Conservation (phyloP, 2,888 invertebrate genomes). For the Netelia melanura region DNA sequence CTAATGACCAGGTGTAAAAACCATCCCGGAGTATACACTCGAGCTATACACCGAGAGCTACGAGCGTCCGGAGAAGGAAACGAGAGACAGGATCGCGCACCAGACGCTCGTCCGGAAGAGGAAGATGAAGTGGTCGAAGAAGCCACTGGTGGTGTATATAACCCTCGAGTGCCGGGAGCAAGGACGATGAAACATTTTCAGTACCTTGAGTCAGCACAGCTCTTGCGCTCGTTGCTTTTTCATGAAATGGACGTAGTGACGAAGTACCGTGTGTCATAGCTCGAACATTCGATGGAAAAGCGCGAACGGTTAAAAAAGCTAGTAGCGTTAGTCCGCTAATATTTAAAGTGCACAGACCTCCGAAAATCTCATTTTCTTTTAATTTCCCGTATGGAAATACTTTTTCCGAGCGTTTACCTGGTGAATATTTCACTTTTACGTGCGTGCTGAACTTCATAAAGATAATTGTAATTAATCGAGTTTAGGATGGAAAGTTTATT, state of each 20-base stretch:
- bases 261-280: background rate
- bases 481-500: no score
- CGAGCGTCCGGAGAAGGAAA: conserved; percentile 47
- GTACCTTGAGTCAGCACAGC: background rate
- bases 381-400: no score
- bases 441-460: no score
- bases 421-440: no score
- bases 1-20: conserved; percentile 84
- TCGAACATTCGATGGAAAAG: background rate
- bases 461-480: no score
- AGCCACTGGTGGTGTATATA: conserved; percentile 14
- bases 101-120: conserved; percentile 57
- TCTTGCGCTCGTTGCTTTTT: conserved; percentile 3
- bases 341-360: no score
- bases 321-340: background rate
- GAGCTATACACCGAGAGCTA: conserved; percentile 29
- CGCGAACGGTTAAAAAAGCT: background rate
- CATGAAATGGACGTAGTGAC: background rate
- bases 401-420: no score
- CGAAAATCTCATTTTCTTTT: no score
- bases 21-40: conserved; percentile 73
- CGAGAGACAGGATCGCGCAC: conserved; percentile 51
- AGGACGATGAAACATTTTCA: conserved; percentile 12
- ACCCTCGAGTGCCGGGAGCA: background rate
- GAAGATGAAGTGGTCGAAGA: conserved; percentile 65